A percentile compares a stretch with the other conserved stretches of the same genome.
These are phyloP conservation scores for Lerema accius DNA, from an alignment of 1,140 invertebrate species.

Conservation along the genomic window DNA sequence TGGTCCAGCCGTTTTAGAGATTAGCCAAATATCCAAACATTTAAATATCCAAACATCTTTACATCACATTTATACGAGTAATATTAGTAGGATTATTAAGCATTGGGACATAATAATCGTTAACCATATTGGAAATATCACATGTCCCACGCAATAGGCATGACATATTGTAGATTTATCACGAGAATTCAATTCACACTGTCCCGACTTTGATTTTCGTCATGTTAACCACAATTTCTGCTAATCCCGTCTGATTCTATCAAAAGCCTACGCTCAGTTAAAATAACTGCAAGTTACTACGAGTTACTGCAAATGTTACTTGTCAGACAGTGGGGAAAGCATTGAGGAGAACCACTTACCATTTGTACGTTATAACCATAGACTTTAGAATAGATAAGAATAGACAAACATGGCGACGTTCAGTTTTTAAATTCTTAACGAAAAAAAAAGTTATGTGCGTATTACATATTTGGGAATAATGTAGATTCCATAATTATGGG, in stretches of 20 bases:
- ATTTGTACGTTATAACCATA: conserved; percentile 14
- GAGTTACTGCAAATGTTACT: conserved; percentile 36
- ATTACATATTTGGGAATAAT: too few species aligned
- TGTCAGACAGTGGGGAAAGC: conserved; percentile 37
- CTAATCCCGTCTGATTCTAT: conserved; percentile 34
- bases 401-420: too few species aligned
- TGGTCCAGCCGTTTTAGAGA: too few species aligned
- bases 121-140: neutral
- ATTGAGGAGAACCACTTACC: conserved; percentile 30
- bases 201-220: neutral
- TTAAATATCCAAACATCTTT: too few species aligned
- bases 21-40: too few species aligned
- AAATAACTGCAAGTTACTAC: conserved; percentile 23
- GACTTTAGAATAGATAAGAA: too few species aligned
- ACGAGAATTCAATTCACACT: neutral
- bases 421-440: too few species aligned
- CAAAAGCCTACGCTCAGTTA: conserved; percentile 39
- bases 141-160: neutral
- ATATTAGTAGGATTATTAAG: too few species aligned
- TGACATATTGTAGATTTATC: neutral
- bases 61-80: too few species aligned
- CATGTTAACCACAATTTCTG: conserved; percentile 21
- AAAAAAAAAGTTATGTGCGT: too few species aligned
- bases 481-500: too few species aligned
- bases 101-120: too few species aligned